Conservation (phyloP, 2,113 vertebrate genomes). For the Atractosteus spatula region DNA sequence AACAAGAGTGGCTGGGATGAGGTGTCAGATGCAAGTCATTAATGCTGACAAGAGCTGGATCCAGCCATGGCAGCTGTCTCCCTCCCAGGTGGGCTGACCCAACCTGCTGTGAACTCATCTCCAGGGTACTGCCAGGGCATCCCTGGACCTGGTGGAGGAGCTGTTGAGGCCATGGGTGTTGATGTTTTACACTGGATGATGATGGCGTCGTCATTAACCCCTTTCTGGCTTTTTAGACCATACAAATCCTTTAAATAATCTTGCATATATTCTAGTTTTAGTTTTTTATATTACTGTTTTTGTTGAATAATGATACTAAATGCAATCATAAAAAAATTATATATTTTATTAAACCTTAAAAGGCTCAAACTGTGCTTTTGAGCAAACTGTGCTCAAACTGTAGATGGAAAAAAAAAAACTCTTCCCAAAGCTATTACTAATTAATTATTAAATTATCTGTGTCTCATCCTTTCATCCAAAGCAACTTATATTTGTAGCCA, state of each 20-base stretch:
- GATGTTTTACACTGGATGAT: constrained; percentile 19
- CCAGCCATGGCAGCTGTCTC: constrained; percentile 56
- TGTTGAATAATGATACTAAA: too few species aligned
- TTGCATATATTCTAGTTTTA: neutral
- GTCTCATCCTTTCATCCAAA: too few species aligned
- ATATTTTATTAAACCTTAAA: too few species aligned
- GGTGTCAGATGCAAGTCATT: constrained; percentile 62
- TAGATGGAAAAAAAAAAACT: too few species aligned
- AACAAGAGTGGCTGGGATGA: constrained; percentile 52
- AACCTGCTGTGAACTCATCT: constrained; percentile 32
- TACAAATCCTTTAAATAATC: neutral
- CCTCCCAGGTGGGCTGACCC: constrained; percentile 53
- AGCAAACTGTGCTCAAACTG: too few species aligned
- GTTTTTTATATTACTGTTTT: neutral
- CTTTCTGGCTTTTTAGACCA: neutral
- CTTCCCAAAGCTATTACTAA: too few species aligned
- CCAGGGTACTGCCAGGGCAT: constrained; percentile 27
- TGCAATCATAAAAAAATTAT: too few species aligned
- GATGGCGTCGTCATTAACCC: constrained; percentile 11
- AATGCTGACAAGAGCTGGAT: constrained; percentile 57
- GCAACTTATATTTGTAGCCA: too few species aligned
- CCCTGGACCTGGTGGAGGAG: constrained; percentile 1
- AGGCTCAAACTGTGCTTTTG: too few species aligned
- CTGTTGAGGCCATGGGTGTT: constrained; percentile 21
- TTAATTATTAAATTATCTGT: too few species aligned